Evolutionary conservation across 2,113 vertebrate species (phyloP).

Genomic region (Brachypteracias leptosomus): DNA sequence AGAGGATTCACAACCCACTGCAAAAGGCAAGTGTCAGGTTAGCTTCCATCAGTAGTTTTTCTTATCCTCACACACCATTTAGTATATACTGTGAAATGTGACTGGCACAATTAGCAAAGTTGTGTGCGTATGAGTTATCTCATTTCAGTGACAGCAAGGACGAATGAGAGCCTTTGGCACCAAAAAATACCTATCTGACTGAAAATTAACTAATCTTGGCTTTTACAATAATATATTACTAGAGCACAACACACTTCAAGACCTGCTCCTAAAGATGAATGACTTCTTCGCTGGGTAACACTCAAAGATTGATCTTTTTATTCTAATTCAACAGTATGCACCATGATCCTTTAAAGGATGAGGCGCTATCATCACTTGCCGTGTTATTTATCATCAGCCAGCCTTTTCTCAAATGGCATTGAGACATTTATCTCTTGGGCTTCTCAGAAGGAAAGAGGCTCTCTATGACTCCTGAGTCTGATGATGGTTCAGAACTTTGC

Average conservation of each 20-base stretch:
- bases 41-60: background rate
- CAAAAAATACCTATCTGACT: background rate
- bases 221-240: background rate
- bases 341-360: fast-evolving
- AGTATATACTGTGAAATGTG: background rate
- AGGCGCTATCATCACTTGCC: background rate
- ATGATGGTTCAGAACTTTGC: background rate
- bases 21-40: background rate
- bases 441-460: background rate
- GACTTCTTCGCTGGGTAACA: background rate
- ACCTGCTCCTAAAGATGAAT: background rate
- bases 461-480: background rate
- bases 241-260: background rate
- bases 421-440: background rate
- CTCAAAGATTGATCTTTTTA: background rate
- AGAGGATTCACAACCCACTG: background rate
- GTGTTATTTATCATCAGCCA: background rate
- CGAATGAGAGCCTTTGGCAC: background rate
- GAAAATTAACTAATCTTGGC: background rate
- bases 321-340: background rate
- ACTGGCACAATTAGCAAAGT: background rate
- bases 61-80: background rate
- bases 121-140: background rate
- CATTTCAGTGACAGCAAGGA: background rate
- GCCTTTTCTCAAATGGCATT: background rate